Base-by-base conservation (phyloP, 2,113 vertebrate genomes). In the Nestor notabilis region DNA sequence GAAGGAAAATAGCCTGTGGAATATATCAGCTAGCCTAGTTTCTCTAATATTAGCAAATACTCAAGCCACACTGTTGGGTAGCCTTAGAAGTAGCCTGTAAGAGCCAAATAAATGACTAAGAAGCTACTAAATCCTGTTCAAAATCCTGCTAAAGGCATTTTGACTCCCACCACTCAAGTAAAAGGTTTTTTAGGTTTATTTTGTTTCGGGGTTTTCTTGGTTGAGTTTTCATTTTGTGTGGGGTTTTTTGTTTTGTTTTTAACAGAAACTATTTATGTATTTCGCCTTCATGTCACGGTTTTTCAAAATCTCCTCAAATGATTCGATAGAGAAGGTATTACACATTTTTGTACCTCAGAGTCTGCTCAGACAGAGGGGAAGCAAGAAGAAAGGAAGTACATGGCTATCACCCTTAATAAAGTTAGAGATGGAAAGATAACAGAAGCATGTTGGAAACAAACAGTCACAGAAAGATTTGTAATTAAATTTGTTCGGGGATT, bases 401-500 rank as follows among this genome's bases (percentile, higher is more conserved):
- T n/a, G 28, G 20, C 35, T 81, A 70, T 39, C 27, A 41, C 21
- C 41, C 60, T 47, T 83, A 82, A 92, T 83, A 94, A 89, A 92
- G 33, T 56, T 92, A 60, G 27, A 90, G 80, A 84, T 78, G 31
- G 50, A 58, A 90, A 90, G 50, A 78, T 53, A 94, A 81, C 46
- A 90, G 43, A 77, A 85, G 39, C 29, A 58, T n/a, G 12, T 23
- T 83, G 43, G 66, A 88, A 94, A 95, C 33, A 43, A 92, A 78
- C 68, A 82, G 71, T n/a, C 72, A 89, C 33, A 89, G 60, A 37
- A 89, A 95, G 83, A 84, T 75, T 78, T 71, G 44, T 75, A 92
- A 82, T 68, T 88, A 77, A 77, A 94, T 92, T 96, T 93, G 50
- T 83, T 92, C 2, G 2, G n/a, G 80, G 90, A 82, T 94, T 95